Conservation (phyloP, 2,797 vertebrate genomes). For the Saxicola maurus region DNA sequence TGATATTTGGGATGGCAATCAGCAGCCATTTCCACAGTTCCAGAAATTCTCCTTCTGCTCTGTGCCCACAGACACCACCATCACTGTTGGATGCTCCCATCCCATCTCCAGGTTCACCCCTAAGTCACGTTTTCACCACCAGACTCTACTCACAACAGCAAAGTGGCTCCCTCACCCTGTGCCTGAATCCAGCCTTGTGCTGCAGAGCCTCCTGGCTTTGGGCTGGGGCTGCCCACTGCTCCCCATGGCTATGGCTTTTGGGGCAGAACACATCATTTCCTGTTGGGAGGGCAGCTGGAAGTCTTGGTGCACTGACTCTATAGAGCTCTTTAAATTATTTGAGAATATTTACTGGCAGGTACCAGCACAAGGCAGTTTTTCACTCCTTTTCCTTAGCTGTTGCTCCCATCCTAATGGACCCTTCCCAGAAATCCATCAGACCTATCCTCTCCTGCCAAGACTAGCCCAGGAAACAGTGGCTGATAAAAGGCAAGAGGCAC, state of each 20-base stretch:
- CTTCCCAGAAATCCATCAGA: background rate
- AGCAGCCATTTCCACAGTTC: background rate
- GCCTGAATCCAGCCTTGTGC: accelerated
- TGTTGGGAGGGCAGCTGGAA: background rate
- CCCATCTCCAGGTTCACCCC: background rate
- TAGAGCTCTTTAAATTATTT: background rate
- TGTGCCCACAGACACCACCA: background rate
- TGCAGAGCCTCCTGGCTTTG: background rate
- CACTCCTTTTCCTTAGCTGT: background rate
- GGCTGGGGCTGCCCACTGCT: background rate
- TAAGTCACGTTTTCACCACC: background rate
- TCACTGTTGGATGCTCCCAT: background rate
- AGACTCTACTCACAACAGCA: background rate
- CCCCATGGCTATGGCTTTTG: background rate
- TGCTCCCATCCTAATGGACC: background rate
- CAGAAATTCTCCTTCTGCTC: background rate
- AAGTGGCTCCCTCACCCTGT: background rate
- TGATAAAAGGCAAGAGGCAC: background rate
- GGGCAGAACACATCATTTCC: background rate
- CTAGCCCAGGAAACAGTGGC: background rate
- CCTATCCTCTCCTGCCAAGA: background rate
- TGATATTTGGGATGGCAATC: background rate
- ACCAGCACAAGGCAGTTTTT: background rate
- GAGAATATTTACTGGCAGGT: background rate
- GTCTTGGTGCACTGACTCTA: background rate